A percentile compares a stretch with the other conserved stretches of the same genome.
These are phyloP conservation scores for Astreopora myriophthalma DNA, from an alignment of 64 coral and sea anemone species.

Conservation along the genomic window DNA sequence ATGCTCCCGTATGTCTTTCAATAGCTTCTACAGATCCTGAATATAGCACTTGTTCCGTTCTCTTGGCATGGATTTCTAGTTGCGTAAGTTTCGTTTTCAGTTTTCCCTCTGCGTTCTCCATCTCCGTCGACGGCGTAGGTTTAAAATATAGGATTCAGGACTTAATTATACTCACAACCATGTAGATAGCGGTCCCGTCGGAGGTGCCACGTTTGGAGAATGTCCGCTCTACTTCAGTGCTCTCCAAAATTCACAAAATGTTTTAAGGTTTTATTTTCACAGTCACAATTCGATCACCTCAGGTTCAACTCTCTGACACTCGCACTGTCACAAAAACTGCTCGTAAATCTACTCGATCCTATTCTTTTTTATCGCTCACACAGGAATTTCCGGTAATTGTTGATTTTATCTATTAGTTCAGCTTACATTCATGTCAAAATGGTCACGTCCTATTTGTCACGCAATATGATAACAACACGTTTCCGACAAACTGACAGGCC, in stretches of 20 bases:
- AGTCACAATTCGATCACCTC: too few species aligned
- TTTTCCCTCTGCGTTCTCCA: slow-evolving; percentile 7
- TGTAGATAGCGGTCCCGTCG: slow-evolving; percentile 26
- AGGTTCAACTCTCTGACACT: too few species aligned
- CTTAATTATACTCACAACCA: background rate
- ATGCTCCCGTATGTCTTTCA: slow-evolving; percentile 18
- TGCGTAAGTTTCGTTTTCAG: slow-evolving; percentile 5
- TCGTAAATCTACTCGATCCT: too few species aligned
- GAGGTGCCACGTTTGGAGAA: slow-evolving; percentile 36
- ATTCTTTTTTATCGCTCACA: too few species aligned
- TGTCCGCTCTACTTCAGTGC: background rate
- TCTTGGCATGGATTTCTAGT: background rate
- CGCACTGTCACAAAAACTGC: too few species aligned
- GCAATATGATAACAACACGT: background rate
- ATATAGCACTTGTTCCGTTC: background rate
- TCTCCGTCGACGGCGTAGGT: background rate
- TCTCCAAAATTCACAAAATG: background rate
- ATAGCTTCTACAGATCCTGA: slow-evolving; percentile 25
- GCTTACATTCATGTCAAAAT: background rate
- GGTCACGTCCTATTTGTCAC: background rate
- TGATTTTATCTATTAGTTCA: background rate
- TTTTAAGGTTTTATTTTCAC: background rate
- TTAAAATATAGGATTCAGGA: background rate
- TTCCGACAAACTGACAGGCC: too few species aligned
- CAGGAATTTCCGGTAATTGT: background rate